These are phyloP conservation scores for Aradus depressus DNA, from an alignment of 2,888 invertebrate species.

Conservation along the genomic window DNA sequence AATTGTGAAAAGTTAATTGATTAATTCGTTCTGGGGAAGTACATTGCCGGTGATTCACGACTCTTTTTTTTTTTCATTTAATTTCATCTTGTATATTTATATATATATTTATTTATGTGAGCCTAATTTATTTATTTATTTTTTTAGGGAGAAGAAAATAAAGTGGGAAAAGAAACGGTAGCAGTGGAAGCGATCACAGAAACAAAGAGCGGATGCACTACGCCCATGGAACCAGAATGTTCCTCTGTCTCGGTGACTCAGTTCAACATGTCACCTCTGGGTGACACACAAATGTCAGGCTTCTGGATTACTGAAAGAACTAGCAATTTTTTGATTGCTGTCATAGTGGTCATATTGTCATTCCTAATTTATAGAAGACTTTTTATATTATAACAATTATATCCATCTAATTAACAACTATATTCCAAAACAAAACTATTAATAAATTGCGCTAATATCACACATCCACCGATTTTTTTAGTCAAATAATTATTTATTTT, in stretches of 20 bases:
- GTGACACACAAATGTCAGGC: constrained; percentile 15
- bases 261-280: background rate
- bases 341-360: constrained; percentile 29
- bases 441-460: too few relatives aligned
- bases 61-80: too few relatives aligned
- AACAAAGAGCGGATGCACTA: too few relatives aligned
- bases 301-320: constrained; percentile 22
- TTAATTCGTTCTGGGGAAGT: too few relatives aligned
- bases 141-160: constrained; percentile 4
- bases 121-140: too few relatives aligned
- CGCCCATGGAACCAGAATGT: too few relatives aligned
- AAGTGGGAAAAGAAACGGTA: constrained; percentile 1
- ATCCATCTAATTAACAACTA: constrained; percentile 1
- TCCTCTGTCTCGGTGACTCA: background rate
- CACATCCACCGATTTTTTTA: too few relatives aligned
- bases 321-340: constrained; percentile 27
- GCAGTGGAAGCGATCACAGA: background rate
- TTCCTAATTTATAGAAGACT: constrained; percentile 31
- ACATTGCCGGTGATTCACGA: too few relatives aligned
- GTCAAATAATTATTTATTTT: too few relatives aligned
- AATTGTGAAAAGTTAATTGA: too few relatives aligned
- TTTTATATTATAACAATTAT: constrained; percentile 22
- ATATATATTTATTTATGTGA: too few relatives aligned
- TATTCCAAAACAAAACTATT: constrained; percentile 10
- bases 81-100: too few relatives aligned